Conservation (phyloP, 2,113 vertebrate genomes). For the Gopherus flavomarginatus region DNA sequence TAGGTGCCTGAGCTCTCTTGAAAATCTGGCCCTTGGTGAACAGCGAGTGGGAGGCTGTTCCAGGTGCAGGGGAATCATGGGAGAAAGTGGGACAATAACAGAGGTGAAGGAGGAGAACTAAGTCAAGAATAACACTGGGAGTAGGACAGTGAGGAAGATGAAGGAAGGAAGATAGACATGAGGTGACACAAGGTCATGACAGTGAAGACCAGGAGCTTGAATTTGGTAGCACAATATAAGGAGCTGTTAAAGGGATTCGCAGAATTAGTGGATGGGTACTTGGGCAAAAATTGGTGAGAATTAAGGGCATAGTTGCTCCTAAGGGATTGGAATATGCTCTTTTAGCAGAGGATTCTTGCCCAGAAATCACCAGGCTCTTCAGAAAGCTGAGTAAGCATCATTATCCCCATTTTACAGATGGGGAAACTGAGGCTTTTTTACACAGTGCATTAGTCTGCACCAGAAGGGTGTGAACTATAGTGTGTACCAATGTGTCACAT, state of each 20-base stretch:
- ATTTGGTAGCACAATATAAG: neutral
- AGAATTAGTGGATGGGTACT: neutral
- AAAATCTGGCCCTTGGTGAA: neutral
- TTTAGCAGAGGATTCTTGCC: neutral
- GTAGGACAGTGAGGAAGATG: neutral
- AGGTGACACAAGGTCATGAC: neutral
- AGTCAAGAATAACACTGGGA: neutral
- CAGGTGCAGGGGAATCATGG: neutral
- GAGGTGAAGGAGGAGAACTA: neutral
- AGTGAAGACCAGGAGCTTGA: fast-evolving
- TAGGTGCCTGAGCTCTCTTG: neutral
- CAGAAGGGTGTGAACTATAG: neutral
- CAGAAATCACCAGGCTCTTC: neutral
- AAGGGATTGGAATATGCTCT: neutral
- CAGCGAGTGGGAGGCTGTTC: neutral
- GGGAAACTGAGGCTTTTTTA: neutral
- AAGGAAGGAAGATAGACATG: neutral
- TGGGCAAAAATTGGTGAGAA: neutral
- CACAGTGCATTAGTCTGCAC: neutral
- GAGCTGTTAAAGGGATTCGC: neutral
- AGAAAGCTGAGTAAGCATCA: neutral
- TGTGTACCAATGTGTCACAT: neutral
- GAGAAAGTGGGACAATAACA: neutral
- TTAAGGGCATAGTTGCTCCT: neutral
- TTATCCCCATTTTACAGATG: neutral